Percentiles rank a stretch among this genome's conserved stretches.
These are phyloP conservation scores for Zingel zingel DNA, from an alignment of 2,113 vertebrate species.

Conservation along the genomic window DNA sequence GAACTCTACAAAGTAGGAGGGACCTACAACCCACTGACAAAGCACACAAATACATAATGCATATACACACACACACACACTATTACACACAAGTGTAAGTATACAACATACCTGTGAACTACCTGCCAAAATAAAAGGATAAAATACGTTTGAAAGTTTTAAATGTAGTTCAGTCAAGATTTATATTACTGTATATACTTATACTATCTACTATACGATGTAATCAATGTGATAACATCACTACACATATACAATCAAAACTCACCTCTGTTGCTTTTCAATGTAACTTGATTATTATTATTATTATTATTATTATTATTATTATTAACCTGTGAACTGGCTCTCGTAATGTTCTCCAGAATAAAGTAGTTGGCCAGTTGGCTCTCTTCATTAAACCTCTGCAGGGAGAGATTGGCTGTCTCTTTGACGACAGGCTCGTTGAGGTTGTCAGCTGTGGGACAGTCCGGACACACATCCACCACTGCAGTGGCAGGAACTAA, in stretches of 20 bases:
- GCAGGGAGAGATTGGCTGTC: constrained; percentile 64
- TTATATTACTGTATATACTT: background rate
- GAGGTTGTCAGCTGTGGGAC: constrained; percentile 59
- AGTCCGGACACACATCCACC: constrained; percentile 58
- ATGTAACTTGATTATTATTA: background rate
- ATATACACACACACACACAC: background rate
- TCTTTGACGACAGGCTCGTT: constrained; percentile 63
- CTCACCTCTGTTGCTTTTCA: background rate
- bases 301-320: background rate
- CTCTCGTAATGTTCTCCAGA: constrained; percentile 70
- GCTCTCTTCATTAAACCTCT: constrained; percentile 74
- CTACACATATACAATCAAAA: background rate
- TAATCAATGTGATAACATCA: background rate
- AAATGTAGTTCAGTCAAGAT: background rate
- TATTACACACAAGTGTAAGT: too few species aligned
- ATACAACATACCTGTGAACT: background rate
- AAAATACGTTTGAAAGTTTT: background rate
- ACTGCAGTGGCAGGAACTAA: constrained; percentile 58
- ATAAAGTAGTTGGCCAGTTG: constrained; percentile 59
- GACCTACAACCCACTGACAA: constrained; percentile 63
- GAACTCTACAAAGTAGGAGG: constrained; percentile 74
- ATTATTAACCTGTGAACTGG: constrained; percentile 65
- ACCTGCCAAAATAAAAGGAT: background rate
- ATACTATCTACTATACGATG: background rate
- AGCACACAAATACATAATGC: background rate